Base-by-base conservation (phyloP, 2,797 vertebrate species). In the Brachyrhaphis roseni region DNA sequence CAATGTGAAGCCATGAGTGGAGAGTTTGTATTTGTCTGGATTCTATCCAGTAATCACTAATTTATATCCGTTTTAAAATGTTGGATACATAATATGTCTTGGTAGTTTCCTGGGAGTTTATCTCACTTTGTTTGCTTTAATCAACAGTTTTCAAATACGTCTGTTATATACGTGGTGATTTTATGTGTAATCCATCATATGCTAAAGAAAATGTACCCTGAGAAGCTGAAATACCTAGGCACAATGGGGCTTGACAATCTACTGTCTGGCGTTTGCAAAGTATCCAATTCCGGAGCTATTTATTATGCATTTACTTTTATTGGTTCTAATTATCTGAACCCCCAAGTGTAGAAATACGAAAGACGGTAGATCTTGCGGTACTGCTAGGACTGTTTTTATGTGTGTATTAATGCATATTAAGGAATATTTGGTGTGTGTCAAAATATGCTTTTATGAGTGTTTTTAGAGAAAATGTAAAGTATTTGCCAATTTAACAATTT, bases 1-100 rank as follows among this genome's bases (percentile, higher is more conserved):
- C 70, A 15, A 28, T 79, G 75, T 47, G 76, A 83, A 83, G 76
- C 79, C 79, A 49, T 36, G 41, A 62, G 75, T 81, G 76, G 51
- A 76, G 66, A 78, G 74, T 46, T 46, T 41, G 31, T 64, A 74
- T 76, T 82, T 83, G 59, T 78, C 16, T 28, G 66, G 86, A 78
- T 84, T 76, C 66, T 73, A 80, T 13, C 57, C 57, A 62, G 3
- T 26, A 53, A 53, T 53, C 51, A 26, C 51, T 26, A 4, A 57
- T 86, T 74, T 79, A 2, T 70, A 47, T 59, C 7, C 12, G 28
- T 66, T 12, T 77, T 75, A 73, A 78, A 78, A 78, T 82, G 49
- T 68, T 79, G 68, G 36, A 72, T 78, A 53, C 72, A 71, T 55
- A 64, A 15, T 12, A 13, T 20, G 8, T 79, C 78, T 57, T 3